These are phyloP conservation scores for Drosophila paulistorum DNA, from an alignment of 1,140 invertebrate species.

Conservation along the genomic window DNA sequence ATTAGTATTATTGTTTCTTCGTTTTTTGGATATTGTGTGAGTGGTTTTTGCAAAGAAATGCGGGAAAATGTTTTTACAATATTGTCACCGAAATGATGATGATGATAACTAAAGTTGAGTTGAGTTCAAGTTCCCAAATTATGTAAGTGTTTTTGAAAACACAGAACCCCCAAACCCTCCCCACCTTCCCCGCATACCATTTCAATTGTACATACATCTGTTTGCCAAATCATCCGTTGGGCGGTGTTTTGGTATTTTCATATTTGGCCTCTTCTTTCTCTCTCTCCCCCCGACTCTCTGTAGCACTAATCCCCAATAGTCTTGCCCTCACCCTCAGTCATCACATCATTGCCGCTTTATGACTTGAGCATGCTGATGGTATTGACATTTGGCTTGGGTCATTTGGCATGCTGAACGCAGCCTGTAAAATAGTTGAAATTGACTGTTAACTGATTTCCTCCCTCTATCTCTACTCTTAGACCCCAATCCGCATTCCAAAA, in stretches of 20 bases:
- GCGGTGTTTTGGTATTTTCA: not conserved
- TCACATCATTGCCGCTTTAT: not conserved
- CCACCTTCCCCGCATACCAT: too few species aligned
- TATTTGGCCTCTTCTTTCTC: not conserved
- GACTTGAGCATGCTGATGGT: constrained; percentile 52
- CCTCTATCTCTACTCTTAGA: not conserved
- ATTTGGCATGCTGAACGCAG: constrained; percentile 69
- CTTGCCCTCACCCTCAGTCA: not conserved
- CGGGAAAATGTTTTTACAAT: not conserved
- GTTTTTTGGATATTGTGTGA: too few species aligned
- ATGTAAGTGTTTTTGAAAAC: not conserved
- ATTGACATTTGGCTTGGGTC: constrained; percentile 74
- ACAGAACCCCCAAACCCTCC: not conserved
- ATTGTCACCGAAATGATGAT: not conserved
- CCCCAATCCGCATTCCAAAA: not conserved
- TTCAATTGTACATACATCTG: not conserved
- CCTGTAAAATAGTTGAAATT: constrained; percentile 75
- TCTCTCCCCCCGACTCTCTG: too few species aligned
- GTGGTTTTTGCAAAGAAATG: too few species aligned
- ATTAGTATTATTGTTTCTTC: too few species aligned
- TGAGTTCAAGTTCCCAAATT: not conserved
- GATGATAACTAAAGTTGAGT: not conserved
- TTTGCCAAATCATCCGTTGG: not conserved
- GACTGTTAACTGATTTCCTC: constrained; percentile 73
- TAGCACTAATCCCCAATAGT: not conserved